Percentiles rank a stretch among this genome's conserved stretches.
phyloP scores from a whole-genome alignment of 2,797 vertebrate genomes.

The Onychomys arenicola region DNA sequence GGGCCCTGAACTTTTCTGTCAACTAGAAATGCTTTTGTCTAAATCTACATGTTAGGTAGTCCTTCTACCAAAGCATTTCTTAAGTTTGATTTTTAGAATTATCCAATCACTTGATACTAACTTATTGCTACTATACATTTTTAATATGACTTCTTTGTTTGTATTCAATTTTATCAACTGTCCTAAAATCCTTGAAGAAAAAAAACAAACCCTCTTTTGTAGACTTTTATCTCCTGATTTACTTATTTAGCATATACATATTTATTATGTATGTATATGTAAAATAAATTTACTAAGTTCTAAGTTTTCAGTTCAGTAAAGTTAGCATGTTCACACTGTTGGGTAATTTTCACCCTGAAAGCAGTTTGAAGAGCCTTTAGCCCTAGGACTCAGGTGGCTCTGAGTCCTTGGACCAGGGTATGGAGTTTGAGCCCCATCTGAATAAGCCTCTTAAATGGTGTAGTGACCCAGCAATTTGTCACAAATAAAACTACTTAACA shows the following conservation, averaged over 20 bases:
- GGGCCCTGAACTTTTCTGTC: slow-evolving; percentile 14
- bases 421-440: not conserved
- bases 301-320: not conserved
- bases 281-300: not conserved
- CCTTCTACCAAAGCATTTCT: not conserved
- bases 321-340: not conserved
- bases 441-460: slow-evolving; percentile 4
- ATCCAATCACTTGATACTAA: not conserved
- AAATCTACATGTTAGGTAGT: not conserved
- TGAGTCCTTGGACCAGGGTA: slow-evolving; percentile 13
- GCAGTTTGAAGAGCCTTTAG: slow-evolving; percentile 22
- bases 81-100: not conserved
- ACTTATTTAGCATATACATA: not conserved
- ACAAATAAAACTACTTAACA: slow-evolving; percentile 59
- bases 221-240: not conserved
- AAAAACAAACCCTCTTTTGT: not conserved
- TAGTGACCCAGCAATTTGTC: not conserved
- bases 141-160: not conserved
- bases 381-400: not conserved
- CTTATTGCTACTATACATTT: not conserved
- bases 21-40: slow-evolving; percentile 32
- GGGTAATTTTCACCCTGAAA: not conserved
- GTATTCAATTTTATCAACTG: not conserved
- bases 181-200: not conserved
- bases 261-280: not conserved